Conservation (phyloP, 92 coral and sea anemone genomes). For the Nematostella vectensis region DNA sequence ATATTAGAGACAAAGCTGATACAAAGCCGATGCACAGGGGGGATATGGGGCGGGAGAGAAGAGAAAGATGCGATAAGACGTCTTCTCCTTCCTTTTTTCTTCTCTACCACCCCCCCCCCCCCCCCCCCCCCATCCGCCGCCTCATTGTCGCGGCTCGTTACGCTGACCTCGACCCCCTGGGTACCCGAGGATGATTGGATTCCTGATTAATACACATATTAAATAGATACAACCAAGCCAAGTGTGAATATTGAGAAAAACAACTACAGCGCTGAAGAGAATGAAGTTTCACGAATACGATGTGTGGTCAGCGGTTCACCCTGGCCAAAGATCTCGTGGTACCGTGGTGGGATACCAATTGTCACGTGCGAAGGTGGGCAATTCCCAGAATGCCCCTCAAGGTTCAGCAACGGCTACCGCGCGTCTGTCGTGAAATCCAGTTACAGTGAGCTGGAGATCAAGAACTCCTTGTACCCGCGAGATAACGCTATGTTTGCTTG, state of each 20-base stretch:
- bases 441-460: conserved; percentile 18
- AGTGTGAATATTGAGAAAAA: neutral
- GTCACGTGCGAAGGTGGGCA: conserved; percentile 40
- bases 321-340: conserved; percentile 43
- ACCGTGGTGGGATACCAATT: conserved; percentile 9
- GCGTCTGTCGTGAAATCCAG: neutral
- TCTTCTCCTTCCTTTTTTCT: too few species aligned
- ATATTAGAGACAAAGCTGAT: too few species aligned
- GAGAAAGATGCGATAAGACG: too few species aligned
- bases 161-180: too few species aligned
- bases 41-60: too few species aligned
- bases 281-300: neutral
- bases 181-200: too few species aligned
- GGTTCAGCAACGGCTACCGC: neutral
- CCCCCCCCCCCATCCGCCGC: too few species aligned
- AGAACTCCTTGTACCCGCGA: conserved; percentile 9
- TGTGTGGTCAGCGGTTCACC: conserved; percentile 57
- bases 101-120: too few species aligned
- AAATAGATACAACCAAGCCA: neutral
- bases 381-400: conserved; percentile 4
- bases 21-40: too few species aligned
- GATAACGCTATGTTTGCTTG: conserved; percentile 21
- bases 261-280: neutral
- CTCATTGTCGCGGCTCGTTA: too few species aligned
- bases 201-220: too few species aligned